Evolutionary conservation across 2,888 invertebrate species (phyloP).

Genomic region (Aphidoletes aphidimyza): DNA sequence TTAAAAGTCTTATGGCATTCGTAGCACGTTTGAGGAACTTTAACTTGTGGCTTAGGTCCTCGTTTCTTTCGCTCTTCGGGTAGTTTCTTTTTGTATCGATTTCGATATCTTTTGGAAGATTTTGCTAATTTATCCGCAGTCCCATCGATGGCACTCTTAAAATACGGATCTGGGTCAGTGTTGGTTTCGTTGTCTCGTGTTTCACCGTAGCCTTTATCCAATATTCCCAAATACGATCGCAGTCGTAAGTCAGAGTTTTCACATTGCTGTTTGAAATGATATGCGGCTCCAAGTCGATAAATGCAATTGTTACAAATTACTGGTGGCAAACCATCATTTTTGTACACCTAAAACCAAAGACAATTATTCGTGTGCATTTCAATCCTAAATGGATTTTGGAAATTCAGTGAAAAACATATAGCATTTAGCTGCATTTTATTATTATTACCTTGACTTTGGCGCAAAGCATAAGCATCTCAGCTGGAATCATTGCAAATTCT

Average conservation of each 20-base stretch:
- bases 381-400: neutral
- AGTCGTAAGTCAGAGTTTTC: slow-evolving; percentile 71
- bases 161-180: slow-evolving; percentile 65
- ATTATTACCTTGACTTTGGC: slow-evolving; percentile 69
- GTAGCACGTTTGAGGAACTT: slow-evolving; percentile 70
- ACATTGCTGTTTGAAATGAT: slow-evolving; percentile 73
- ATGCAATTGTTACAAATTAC: slow-evolving; percentile 73
- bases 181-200: slow-evolving; percentile 70
- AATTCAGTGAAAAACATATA: too few species aligned
- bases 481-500: slow-evolving; percentile 71
- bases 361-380: too few species aligned
- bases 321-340: slow-evolving; percentile 71
- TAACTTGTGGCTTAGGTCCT: slow-evolving; percentile 72
- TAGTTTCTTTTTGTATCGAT: slow-evolving; percentile 70
- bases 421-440: neutral
- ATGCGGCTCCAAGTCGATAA: slow-evolving; percentile 72
- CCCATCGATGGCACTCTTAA: slow-evolving; percentile 34
- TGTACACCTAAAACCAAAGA: slow-evolving; percentile 68
- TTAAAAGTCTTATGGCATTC: slow-evolving; percentile 72
- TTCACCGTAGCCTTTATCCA: slow-evolving; percentile 65
- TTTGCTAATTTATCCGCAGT: neutral
- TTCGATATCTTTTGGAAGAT: slow-evolving; percentile 62
- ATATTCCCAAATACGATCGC: slow-evolving; percentile 70
- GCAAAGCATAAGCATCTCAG: slow-evolving; percentile 72
- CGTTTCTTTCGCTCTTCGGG: slow-evolving; percentile 71